Base-by-base conservation (phyloP, 2,888 invertebrate genomes). In the Orthonychiurus folsomi region DNA sequence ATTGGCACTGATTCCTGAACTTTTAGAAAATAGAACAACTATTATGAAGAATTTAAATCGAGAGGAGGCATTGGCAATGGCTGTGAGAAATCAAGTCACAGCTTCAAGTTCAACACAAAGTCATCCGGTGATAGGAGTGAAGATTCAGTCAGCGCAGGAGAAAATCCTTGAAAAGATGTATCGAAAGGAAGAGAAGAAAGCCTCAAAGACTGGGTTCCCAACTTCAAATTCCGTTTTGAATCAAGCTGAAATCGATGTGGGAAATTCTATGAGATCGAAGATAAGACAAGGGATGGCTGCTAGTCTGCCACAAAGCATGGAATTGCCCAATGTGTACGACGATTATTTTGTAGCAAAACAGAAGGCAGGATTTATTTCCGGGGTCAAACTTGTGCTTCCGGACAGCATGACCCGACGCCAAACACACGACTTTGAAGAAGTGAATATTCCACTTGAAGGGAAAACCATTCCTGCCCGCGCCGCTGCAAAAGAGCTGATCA, bases 311-410 rank as follows among this genome's bases (percentile, higher is more conserved):
- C 65, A 48, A 48, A 5, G 5, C 3, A 81, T 84, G 67, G 81
- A 82, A 23, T 93, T 86, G 78, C 94, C 94, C 0, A 87, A 87
- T 78, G 94, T 95, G 0, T 95, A 87, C 76, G 94, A 95, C 76
- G 84, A 85, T 1, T 85, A 87, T 68, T 79, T 85, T 55, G 81
- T 84, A 63, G 85, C 86, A 0, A 86, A 86, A 74, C 79, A 83
- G 73, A 78, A 67, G 21, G 73, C 78, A 78, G 86, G 89, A 55
- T 92, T 85, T 71, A 84, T 93, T 12, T 85, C 86, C 1, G 91
- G 90, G 2, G 80, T 84, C 62, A 89, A 88, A 77, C 81, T 93
- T 67, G 78, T 85, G 52, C 77, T 95, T 3, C 94, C 96, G 0
- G 87, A 87, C 65, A 87, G 86, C 70, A 87, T 90, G 1, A 79